Evolutionary conservation across 2,113 vertebrate genomes (phyloP), one percentile per base, ranked within the genome.

Genomic region (Etheostoma cragini): DNA sequence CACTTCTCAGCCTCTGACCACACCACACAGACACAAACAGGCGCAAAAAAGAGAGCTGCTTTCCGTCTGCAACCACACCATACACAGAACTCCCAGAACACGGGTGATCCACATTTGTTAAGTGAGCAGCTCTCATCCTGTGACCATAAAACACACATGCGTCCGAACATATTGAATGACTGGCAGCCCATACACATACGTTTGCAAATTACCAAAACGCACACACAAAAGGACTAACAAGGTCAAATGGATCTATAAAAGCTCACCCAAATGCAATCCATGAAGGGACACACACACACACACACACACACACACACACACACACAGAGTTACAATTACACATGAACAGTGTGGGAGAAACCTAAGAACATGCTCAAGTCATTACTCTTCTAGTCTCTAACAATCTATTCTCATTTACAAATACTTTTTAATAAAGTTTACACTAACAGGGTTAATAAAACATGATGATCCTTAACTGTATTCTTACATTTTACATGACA

Each of bases 21-120:
- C 83, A 85, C 89, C 85, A 91, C 87, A 91, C 85, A 84, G 21
- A 62, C 71, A 47, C 82, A 86, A 71, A 64, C 61, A 50, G 47
- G 70, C 4, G 65, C 63, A 65, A 83, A 81, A 42, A 66, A 49
- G 45, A 63, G 65, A 74, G 79, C 80, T 71, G 77, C 82, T 80
- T 82, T 83, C 54, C 64, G 19, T 81, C 79, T 68, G 63, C 58
- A 61, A 85, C 86, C 80, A 12, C 84, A 84, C 81, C 87, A 73
- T 75, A 89, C 74, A 77, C 73, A 66, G 57, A 66, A 77, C 80
- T 72, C 66, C 54, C 46, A 70, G 74, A 82, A 33, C 47, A 64
- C 69, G 11, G 61, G n/a, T n/a, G 8, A 78, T 24, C 49, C 75
- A 82, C 73, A 60, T 82, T 75, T 58, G 26, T 45, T 8, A 74